These are phyloP conservation scores for Epinotia nisella DNA, from an alignment of 2,888 invertebrate species.

Conservation along the genomic window DNA sequence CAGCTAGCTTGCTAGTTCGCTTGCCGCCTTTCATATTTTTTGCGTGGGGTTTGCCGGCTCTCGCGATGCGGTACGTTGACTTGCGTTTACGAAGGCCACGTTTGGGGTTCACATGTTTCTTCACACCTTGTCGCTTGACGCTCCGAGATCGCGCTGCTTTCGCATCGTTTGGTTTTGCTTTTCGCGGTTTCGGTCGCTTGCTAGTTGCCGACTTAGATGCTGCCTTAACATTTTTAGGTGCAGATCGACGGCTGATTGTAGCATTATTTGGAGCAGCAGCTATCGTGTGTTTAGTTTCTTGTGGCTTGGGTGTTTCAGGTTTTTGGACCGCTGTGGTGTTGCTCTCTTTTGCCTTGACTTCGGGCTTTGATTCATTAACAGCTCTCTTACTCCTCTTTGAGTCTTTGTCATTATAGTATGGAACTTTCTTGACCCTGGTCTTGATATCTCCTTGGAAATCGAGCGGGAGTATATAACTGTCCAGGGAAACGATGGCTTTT, in stretches of 20 bases:
- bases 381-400: slow-evolving; percentile 17
- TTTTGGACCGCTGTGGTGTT: neutral
- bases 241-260: neutral
- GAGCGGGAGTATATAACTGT: slow-evolving; percentile 60
- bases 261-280: neutral
- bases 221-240: neutral
- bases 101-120: slow-evolving; percentile 2
- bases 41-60: neutral
- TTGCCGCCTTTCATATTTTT: neutral
- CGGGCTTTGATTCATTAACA: neutral
- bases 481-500: slow-evolving; percentile 49
- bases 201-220: neutral
- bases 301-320: slow-evolving; percentile 3
- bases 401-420: slow-evolving; percentile 49
- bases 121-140: neutral
- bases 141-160: neutral
- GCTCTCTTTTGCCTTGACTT: neutral
- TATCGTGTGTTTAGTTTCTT: neutral
- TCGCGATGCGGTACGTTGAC: neutral
- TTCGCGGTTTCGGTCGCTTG: neutral
- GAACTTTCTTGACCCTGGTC: slow-evolving; percentile 62
- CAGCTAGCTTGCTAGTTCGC: neutral
- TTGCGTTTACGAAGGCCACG: slow-evolving; percentile 13
- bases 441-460: slow-evolving; percentile 52
- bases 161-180: neutral